Evolutionary conservation across 1,140 invertebrate genomes (phyloP), one percentile per base, ranked within the genome.

Genomic region (Leptinotarsa undecemlineata): DNA sequence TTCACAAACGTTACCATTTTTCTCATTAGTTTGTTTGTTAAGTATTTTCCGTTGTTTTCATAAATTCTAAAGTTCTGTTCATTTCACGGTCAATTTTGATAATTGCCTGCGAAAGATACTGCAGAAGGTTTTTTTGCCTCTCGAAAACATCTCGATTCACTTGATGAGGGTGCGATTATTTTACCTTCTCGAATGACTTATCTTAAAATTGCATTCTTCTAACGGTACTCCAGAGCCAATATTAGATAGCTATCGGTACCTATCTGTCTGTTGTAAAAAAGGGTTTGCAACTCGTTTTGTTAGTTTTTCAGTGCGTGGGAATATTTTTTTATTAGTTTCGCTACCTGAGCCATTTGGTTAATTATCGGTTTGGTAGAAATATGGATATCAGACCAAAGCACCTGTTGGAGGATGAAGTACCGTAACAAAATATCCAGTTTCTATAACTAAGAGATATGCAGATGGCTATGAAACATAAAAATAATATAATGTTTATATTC

Each of bases 221-320:
- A 64, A 64, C 63, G 63, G 63, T 64, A 64, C 63, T 13, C 26
- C 4, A 57, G 63, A 64, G 63, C 63, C 20, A 33, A 64, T 64
- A 64, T 64, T 33, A 64, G 63, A 64, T 64, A 21, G 63, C 63
- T 64, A 64, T 64, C 63, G 63, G 63, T 64, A 64, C 20, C 20
- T 64, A 64, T 64, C 63, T 64, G 63, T 64, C 63, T 64, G 63
- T 64, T 64, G 63, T 26, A 64, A 64, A 64, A 64, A 64, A 64
- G 63, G 63, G 63, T 64, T 64, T 20, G 63, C 63, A 64, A 64
- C 63, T 21, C 63, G 63, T 64, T 64, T 64, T 64, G 63, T 64
- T 64, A 21, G 63, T 64, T 64, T 64, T 64, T 33, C 63, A 33
- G 26, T 64, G 63, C 63, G 63, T 64, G 63, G 63, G 63, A 64